A percentile compares a stretch with the other conserved stretches of the same genome.
These are phyloP conservation scores for Molorchus minor DNA, from an alignment of 2,888 invertebrate species.

Conservation along the genomic window DNA sequence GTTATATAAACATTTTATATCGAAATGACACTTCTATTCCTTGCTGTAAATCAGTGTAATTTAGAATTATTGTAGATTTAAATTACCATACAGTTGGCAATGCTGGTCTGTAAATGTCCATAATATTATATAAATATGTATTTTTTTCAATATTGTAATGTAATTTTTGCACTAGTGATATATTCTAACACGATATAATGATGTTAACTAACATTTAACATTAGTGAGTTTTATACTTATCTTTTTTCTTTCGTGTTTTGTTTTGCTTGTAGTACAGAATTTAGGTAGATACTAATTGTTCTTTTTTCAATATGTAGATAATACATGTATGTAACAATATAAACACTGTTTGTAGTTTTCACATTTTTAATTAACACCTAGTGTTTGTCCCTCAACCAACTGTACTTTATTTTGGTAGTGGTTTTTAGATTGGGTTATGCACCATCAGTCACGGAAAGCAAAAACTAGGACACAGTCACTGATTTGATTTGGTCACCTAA, in stretches of 20 bases:
- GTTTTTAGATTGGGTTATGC: neutral
- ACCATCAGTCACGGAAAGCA: too few species aligned
- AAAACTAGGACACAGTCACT: too few species aligned
- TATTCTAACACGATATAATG: neutral
- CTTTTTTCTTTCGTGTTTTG: too few species aligned
- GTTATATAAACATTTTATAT: too few species aligned
- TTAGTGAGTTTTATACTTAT: slow-evolving; percentile 19
- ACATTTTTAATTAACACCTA: slow-evolving; percentile 32
- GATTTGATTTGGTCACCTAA: too few species aligned
- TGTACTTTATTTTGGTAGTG: slow-evolving; percentile 21
- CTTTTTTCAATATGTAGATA: slow-evolving; percentile 26
- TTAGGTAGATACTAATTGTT: slow-evolving; percentile 13
- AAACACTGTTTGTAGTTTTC: slow-evolving; percentile 25
- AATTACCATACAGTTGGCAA: too few species aligned
- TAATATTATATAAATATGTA: slow-evolving; percentile 1
- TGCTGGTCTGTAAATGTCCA: too few species aligned
- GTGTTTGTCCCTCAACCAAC: slow-evolving; percentile 11
- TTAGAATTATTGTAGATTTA: too few species aligned
- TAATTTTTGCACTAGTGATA: too few species aligned
- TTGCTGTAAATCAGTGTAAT: too few species aligned
- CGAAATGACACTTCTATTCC: too few species aligned
- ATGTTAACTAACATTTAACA: neutral
- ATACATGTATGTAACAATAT: neutral
- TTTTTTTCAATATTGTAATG: slow-evolving; percentile 3
- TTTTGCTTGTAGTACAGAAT: slow-evolving; percentile 13